Evolutionary conservation across 1,140 invertebrate species (phyloP), one percentile per base, ranked within the genome.

Genomic region (Pomacea maculata): DNA sequence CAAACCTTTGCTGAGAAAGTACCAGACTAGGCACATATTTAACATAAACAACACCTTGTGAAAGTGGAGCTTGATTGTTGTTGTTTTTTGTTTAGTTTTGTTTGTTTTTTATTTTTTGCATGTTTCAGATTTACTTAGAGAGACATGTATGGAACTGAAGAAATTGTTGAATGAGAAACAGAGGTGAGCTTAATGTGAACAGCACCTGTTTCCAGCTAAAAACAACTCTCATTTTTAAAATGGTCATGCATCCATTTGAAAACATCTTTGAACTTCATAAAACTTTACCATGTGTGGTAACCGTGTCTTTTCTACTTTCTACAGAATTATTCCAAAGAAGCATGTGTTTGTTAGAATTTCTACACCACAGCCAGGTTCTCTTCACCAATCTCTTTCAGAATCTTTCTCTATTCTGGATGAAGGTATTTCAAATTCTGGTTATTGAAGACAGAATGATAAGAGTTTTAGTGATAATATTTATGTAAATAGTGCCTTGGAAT

Each of bases 81-180:
- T 25, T 25, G 25, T 25, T 25, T 25, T 25, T 25, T 25, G 25
- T 25, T 25, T 25, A 25, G 25, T 25, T 25, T 25, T 25, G 25
- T 25, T 25, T 25, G 25, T 25, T 25, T 25, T 25, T 25, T 25
- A 25, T 25, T 55, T 17, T 34, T 65, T 77, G 21, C 68, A 19
- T 70, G n/a, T 72, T 81, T 25, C 21, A 81, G 80, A 77, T 55
- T 34, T 81, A 25, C 72, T 83, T 6, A 68, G 76, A 78, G 79
- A 83, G 67, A 83, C 82, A 5, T 71, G 70, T 57, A 70, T 73
- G 8, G 75, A 83, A 55, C 63, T 83, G 19, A 75, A 79, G 67
- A 83, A 76, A 68, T 15, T 83, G 65, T 61, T 83, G 68, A 79
- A 70, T 64, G 64, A 77, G 73, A 83, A 78, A 45, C 73, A 75